phyloP scores from a whole-genome alignment of 2,888 invertebrate species.

The Aethes cnicana region DNA sequence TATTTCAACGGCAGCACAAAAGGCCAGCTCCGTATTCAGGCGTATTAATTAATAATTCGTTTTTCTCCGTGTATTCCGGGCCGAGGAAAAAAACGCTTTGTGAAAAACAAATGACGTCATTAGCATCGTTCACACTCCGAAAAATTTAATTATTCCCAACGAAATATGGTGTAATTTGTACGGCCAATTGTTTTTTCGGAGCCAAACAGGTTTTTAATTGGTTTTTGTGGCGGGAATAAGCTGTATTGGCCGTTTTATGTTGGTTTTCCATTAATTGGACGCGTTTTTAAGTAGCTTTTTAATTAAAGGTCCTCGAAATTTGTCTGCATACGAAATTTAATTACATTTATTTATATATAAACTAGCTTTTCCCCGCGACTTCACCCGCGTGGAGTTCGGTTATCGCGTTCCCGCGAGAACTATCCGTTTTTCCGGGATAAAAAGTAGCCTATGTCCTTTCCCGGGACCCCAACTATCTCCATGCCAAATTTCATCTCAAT shows the following conservation, averaged over 20 bases:
- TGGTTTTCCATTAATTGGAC: background rate
- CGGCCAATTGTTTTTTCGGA: conserved; percentile 23
- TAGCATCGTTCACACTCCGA: conserved; percentile 34
- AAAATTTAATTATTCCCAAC: conserved; percentile 36
- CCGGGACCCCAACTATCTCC: too few species aligned
- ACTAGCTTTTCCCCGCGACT: too few species aligned
- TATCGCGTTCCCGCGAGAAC: too few species aligned
- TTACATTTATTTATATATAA: too few species aligned
- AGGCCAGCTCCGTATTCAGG: conserved; percentile 24
- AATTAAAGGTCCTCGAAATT: background rate
- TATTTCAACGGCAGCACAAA: background rate
- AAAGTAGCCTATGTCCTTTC: too few species aligned
- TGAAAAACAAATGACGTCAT: conserved; percentile 39
- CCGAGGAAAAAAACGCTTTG: conserved; percentile 34
- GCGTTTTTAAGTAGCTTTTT: background rate
- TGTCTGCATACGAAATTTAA: background rate
- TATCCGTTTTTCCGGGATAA: too few species aligned
- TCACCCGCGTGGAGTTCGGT: too few species aligned
- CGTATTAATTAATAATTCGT: conserved; percentile 37
- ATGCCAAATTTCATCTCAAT: too few species aligned
- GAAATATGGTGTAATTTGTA: conserved; percentile 29
- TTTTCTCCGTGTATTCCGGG: conserved; percentile 33
- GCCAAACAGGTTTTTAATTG: conserved; percentile 23
- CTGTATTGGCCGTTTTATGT: conserved; percentile 1
- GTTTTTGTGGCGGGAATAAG: conserved; percentile 6